Evolutionary conservation across 2,113 vertebrate species (phyloP), one percentile per base, ranked within the genome.

Genomic region (Diadophis punctatus): DNA sequence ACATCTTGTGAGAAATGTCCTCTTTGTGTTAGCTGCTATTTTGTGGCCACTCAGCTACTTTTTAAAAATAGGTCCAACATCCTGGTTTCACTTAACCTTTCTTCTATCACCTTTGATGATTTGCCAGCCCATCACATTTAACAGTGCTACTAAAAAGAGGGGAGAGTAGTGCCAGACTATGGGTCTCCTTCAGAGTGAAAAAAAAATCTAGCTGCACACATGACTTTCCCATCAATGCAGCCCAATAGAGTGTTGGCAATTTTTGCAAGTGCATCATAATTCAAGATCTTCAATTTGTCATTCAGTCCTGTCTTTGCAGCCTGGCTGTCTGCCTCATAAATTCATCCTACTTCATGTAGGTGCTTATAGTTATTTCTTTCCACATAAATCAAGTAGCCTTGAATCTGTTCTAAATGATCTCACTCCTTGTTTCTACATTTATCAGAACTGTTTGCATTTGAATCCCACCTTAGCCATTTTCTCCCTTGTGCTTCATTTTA

Each of bases 331-430:
- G n/a, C 39, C 68, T 90, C 46, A 63, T 60, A n/a, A 88, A 63
- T 55, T 3, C 49, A 68, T 43, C 86, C 58, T 16, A 20, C 68
- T 92, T 80, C 55, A 46, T 88, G 74, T 7, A 12, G 56, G 46
- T 90, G 53, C 74, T 90, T 92, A 16, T 60, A 46, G 74, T 90
- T 86, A 89, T 90, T 92, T 60, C n/a, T 43, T 60, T n/a, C 51
- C 88, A 92, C 92, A 90, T 90, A 60, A 90, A 92, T 92, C 86
- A 92, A 46, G 16, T 88, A 18, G 34, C 3, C 5, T 34, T 74
- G 91, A 92, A 55, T 68, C 27, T 85, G 43, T 86, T 74, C 52
- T 90, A 86, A 88, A 30, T 88, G 91, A 88, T 92, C 60, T 30
- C 23, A 34, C 52, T 51, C 49, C 91, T 30, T 92, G 58, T 88